Conservation (phyloP, 2,888 invertebrate species). For the Torymus auratus region DNA sequence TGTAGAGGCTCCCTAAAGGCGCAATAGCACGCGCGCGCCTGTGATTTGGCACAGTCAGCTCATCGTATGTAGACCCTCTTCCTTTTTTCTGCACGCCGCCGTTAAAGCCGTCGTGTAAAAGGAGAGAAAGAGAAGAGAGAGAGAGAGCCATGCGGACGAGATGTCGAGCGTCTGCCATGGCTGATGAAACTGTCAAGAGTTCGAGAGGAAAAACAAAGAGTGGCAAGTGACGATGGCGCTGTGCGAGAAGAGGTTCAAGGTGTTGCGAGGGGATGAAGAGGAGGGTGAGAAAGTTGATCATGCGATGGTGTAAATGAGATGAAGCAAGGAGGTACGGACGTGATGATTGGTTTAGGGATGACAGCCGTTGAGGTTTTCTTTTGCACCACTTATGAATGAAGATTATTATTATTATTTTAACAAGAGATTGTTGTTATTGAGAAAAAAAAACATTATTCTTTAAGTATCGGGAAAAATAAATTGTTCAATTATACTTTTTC, state of each 20-base stretch:
- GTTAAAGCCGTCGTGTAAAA: constrained; percentile 35
- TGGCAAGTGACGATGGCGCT: background rate
- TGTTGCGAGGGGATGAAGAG: background rate
- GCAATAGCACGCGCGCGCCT: background rate
- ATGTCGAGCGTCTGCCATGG: background rate
- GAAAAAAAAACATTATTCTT: no score
- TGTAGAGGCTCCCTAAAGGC: no score
- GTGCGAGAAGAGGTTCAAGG: background rate
- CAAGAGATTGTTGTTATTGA: no score
- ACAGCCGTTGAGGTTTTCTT: no score
- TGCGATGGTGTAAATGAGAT: background rate
- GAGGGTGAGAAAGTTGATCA: background rate
- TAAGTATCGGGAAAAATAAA: no score
- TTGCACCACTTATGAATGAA: no score
- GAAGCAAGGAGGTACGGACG: no score
- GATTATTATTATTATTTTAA: no score
- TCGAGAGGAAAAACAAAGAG: background rate
- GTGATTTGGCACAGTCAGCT: constrained; percentile 38
- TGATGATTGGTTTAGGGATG: no score
- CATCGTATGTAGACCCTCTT: background rate
- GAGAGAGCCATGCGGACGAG: background rate
- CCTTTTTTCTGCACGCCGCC: constrained; percentile 10
- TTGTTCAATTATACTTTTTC: no score
- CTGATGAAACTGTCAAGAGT: constrained; percentile 41
- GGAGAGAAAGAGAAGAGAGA: background rate